These are phyloP conservation scores for Gyps fulvus DNA, from an alignment of 2,113 vertebrate genomes.

Conservation along the genomic window DNA sequence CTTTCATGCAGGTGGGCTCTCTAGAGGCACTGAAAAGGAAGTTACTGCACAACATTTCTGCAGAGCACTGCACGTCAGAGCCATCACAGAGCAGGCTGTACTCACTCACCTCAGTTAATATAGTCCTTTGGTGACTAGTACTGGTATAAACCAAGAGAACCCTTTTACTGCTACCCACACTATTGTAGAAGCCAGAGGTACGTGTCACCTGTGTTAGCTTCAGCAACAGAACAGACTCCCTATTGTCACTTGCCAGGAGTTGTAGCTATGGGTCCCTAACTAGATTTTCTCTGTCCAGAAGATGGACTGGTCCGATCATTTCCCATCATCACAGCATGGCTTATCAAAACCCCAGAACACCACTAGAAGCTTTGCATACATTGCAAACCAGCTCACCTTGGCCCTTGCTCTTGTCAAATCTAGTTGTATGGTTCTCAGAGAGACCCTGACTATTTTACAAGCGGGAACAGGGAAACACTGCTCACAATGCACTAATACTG, in stretches of 20 bases:
- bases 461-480: not conserved
- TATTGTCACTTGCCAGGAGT: not conserved
- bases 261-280: not conserved
- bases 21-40: not conserved
- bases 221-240: not conserved
- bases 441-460: not conserved
- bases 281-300: not conserved
- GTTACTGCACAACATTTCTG: not conserved
- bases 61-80: not conserved
- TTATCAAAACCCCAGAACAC: not conserved
- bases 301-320: not conserved
- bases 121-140: not conserved
- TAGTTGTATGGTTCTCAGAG: not conserved
- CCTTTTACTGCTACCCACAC: not conserved
- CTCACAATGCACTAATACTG: not conserved
- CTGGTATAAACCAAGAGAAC: not conserved
- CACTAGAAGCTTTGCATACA: not conserved
- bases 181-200: not conserved
- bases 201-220: fast-evolving
- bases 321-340: not conserved
- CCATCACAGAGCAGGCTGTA: not conserved
- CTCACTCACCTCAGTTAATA: not conserved
- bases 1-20: not conserved
- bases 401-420: not conserved
- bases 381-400: not conserved